These are phyloP conservation scores for Emys orbicularis DNA, from an alignment of 2,797 vertebrate species.

Conservation along the genomic window DNA sequence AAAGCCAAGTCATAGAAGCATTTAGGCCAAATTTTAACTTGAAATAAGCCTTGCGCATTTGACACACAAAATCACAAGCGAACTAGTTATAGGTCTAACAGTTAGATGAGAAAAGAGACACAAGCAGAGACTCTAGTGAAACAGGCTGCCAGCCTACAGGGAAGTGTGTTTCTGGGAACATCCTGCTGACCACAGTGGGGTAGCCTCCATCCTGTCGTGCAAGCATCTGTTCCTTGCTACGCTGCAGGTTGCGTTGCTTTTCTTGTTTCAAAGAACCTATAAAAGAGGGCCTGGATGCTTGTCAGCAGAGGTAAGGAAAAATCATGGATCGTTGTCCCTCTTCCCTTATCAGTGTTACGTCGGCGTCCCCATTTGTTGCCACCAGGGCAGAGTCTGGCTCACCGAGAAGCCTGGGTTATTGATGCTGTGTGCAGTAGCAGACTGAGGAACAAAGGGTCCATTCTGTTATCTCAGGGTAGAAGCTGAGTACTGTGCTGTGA, in stretches of 20 bases:
- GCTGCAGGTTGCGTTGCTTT: neutral
- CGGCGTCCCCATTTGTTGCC: neutral
- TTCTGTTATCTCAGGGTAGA: neutral
- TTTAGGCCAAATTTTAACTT: neutral
- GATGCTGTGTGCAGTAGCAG: neutral
- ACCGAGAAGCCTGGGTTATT: neutral
- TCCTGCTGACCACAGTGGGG: neutral
- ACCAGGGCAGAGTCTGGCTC: neutral
- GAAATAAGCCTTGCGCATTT: accelerated
- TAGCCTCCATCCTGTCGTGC: neutral
- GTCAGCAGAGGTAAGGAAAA: neutral
- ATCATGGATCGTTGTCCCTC: too few species aligned
- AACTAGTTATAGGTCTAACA: accelerated
- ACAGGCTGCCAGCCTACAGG: neutral
- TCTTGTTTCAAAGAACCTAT: neutral
- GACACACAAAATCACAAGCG: accelerated
- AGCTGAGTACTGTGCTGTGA: neutral
- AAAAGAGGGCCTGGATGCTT: neutral
- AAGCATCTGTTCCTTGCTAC: neutral
- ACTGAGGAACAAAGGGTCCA: neutral
- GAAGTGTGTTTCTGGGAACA: neutral
- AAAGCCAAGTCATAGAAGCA: accelerated
- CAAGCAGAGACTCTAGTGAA: neutral
- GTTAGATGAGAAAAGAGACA: neutral
- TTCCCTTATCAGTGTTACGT: neutral